Base-by-base conservation (phyloP, 2,797 vertebrate genomes). In the Choloepus didactylus region DNA sequence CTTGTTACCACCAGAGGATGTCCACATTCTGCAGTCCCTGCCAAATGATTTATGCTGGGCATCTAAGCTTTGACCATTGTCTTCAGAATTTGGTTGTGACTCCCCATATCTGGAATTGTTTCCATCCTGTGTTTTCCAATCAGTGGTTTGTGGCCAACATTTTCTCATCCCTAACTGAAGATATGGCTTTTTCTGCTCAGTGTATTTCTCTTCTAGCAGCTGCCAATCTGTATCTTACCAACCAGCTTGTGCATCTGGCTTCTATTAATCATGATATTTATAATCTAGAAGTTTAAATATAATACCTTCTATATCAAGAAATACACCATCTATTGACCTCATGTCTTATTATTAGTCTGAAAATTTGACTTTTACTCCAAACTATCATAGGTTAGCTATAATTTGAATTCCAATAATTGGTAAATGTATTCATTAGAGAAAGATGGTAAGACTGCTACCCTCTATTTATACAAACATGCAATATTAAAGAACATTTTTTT, bases 1-100 rank as follows among this genome's bases (percentile, higher is more conserved):
- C 89, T 73, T 93, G 79, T 46, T 76, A 25, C 60, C 27, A 0
- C 12, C 85, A 10, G 0, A 89, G 46, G 88, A 46, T 9, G 38
- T 84, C 29, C 59, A 9, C 0, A 0, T 6, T 88, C 54, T 93
- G 59, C 35, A 86, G 62, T 51, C 83, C 93, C 2, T 77, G 41
- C 67, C 2, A 1, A 62, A 38, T 9, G 0, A 25, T 51, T 51
- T 79, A 64, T 6, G 19, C 19, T 7, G 77, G 41, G 46, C 49
- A 64, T 60, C 83, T 94, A 66, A 80, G 94, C 23, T 89, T 73
- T 8, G 31, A 77, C 84, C 35, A 82, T n/a, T 9, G 70, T 21
- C 72, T 66, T 62, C 93, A 86, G 9, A 75, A 80, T 44, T 72
- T 16, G 91, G 46, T 35, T 92, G 27, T 64, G 89, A 79, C 3